Percentiles rank a stretch among this genome's conserved stretches.
Evolutionary conservation across 2,797 vertebrate species (phyloP).

Genomic region (Halcyon smyrnensis): DNA sequence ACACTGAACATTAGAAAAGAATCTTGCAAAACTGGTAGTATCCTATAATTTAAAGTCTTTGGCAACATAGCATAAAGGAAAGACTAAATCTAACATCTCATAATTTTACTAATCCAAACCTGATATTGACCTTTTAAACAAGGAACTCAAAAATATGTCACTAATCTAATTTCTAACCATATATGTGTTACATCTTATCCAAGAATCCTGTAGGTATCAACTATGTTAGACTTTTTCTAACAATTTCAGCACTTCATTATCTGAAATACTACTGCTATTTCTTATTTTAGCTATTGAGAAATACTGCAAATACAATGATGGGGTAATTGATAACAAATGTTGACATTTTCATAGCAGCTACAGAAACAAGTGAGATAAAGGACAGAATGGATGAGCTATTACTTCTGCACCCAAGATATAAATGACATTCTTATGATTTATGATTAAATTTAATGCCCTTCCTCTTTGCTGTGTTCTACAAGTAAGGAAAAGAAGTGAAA

Average conservation of each 20-base stretch:
- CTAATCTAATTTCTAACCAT: neutral
- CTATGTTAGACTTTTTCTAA: neutral
- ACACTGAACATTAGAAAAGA: neutral
- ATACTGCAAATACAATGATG: neutral
- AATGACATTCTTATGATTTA: neutral
- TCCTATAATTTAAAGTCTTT: neutral
- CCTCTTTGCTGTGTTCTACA: neutral
- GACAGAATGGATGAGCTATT: neutral
- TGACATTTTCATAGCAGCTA: conserved; percentile 11
- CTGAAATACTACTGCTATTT: neutral
- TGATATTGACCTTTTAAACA: neutral
- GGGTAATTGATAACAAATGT: neutral
- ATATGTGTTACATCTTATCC: neutral
- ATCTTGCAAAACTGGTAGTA: neutral
- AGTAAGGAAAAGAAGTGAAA: neutral
- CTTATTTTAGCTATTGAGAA: neutral
- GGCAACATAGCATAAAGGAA: neutral
- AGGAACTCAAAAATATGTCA: neutral
- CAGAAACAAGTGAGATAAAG: neutral
- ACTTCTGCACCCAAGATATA: neutral
- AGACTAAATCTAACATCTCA: neutral
- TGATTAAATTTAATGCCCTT: neutral
- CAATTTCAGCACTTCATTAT: neutral
- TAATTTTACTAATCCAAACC: neutral
- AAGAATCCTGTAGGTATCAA: neutral